Conservation (phyloP, 2,797 vertebrate genomes). For the Gallirallus australis region DNA sequence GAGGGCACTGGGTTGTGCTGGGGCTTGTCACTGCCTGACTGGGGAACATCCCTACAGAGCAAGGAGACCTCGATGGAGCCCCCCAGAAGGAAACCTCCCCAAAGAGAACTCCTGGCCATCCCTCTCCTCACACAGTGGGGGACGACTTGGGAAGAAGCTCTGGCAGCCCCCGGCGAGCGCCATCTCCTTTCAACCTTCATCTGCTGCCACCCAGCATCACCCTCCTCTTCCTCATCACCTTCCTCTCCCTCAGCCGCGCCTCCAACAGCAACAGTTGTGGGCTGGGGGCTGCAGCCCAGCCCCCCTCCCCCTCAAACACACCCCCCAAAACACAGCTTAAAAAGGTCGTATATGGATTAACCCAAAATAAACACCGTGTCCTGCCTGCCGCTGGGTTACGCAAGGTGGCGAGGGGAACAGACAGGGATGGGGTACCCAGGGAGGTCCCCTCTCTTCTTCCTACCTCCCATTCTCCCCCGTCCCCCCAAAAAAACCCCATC, state of each 20-base stretch:
- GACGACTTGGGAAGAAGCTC: neutral
- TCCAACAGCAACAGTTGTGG: slow-evolving; percentile 76
- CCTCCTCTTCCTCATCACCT: neutral
- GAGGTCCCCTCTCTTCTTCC: neutral
- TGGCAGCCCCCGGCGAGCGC: neutral
- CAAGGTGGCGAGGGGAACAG: slow-evolving; percentile 38
- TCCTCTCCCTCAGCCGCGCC: neutral
- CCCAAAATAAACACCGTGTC: slow-evolving; percentile 55
- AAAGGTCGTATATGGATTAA: slow-evolving; percentile 66
- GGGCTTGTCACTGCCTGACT: neutral
- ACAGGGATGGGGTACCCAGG: neutral
- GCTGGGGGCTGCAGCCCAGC: neutral
- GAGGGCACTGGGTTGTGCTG: neutral
- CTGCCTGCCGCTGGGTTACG: slow-evolving; percentile 60
- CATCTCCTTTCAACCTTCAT: slow-evolving; percentile 62
- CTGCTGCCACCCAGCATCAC: neutral
- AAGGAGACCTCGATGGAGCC: neutral
- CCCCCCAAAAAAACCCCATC: too few relatives aligned
- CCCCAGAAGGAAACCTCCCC: neutral
- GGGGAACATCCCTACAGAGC: neutral
- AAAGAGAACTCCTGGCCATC: neutral
- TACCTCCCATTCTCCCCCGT: neutral
- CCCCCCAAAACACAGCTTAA: slow-evolving; percentile 15
- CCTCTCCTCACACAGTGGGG: neutral
- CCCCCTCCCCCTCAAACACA: neutral